phyloP scores from a whole-genome alignment of 2,113 vertebrate species.

The Corythoichthys haematopterus region DNA sequence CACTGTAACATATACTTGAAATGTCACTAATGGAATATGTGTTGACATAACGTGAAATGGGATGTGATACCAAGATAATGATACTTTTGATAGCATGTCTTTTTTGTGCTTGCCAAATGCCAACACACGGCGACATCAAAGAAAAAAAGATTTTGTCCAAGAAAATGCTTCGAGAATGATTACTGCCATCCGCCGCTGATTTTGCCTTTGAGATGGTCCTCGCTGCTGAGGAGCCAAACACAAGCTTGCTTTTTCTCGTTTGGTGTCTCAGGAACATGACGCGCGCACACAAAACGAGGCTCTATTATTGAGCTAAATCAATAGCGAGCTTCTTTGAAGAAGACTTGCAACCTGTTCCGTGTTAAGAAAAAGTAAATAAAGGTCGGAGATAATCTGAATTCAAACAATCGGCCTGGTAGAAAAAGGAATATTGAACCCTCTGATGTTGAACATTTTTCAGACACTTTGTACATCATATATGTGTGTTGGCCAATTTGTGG shows the following conservation, averaged over 20 bases:
- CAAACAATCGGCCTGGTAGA: background rate
- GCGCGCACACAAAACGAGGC: background rate
- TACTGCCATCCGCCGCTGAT: background rate
- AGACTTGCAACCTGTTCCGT: background rate
- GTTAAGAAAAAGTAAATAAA: background rate
- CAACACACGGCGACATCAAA: background rate
- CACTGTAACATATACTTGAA: too few relatives aligned
- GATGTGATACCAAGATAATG: background rate
- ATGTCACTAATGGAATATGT: too few relatives aligned
- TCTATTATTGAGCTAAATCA: background rate
- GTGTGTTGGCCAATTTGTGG: background rate
- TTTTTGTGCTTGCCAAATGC: background rate
- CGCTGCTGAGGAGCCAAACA: background rate
- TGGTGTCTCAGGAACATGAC: background rate
- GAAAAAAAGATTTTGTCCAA: background rate
- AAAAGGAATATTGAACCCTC: background rate
- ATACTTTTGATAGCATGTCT: background rate
- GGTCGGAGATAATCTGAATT: background rate
- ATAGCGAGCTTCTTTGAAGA: background rate
- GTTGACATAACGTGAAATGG: too few relatives aligned
- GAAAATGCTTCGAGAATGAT: background rate
- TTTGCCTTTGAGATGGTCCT: background rate
- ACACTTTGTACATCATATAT: background rate
- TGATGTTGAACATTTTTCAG: background rate
- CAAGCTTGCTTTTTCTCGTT: background rate